Evolutionary conservation across 1,140 invertebrate species (phyloP), one percentile per base, ranked within the genome.

Genomic region (Pseudomyrmex concolor): DNA sequence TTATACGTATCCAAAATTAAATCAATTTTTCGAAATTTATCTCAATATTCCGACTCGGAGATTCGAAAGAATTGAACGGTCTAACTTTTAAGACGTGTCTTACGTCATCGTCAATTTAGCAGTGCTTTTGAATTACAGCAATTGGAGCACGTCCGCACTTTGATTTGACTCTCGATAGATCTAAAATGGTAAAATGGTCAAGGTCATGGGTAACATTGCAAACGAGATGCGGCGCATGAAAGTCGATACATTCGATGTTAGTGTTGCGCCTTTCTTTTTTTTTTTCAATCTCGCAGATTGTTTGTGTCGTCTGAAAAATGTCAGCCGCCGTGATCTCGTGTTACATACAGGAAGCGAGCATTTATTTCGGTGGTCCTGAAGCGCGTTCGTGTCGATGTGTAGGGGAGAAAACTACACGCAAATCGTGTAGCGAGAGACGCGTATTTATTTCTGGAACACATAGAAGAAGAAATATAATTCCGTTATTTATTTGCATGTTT

Each of bases 321-420:
- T 86, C 83, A 74, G 60, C 76, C 84, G 59, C 81, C 84, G 59
- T 70, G 70, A 72, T 89, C 87, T 89, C 87, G 57, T n/a, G 78
- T 88, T 89, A 88, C 87, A 89, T 89, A 88, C 87, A 89, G 87
- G 87, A 89, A 89, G 84, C 74, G 74, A 77, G 78, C 84, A 89
- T 89, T 89, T 89, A 89, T 89, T 89, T 89, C 66, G 71, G 86
- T 68, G 66, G 59, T 48, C 63, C 59, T 73, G 55, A 81, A 82
- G 60, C 34, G 62, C 22, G 17, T 64, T 64, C 17, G 45, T 66
- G 43, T 25, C 12, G 54, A 73, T 25, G 43, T 13, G 63, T 19
- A 45, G 45, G 82, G 73, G 54, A 59, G 43, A 34, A 34, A 34
- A 34, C 4, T 7, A 34, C 34, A 15, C 22, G 48, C 63, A 25